These are phyloP conservation scores for Phycodurus eques DNA, from an alignment of 2,113 vertebrate species.

Conservation along the genomic window DNA sequence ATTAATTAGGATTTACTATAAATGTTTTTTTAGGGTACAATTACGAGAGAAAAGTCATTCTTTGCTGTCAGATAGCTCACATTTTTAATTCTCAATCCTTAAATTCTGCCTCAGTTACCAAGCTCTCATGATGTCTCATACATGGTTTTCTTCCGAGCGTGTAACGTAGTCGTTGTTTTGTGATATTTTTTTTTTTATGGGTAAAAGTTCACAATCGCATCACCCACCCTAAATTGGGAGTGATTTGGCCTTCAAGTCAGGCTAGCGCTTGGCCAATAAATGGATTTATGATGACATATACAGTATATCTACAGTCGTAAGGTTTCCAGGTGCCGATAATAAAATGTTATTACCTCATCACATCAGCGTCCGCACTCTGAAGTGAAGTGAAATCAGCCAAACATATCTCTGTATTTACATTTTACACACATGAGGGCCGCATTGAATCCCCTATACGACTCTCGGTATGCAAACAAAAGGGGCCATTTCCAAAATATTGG, in stretches of 20 bases:
- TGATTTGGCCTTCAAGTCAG: neutral
- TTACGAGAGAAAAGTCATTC: no score
- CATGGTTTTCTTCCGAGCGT: no score
- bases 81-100: no score
- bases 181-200: no score
- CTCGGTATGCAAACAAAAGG: conserved; percentile 3
- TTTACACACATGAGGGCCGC: neutral
- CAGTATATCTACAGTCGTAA: neutral
- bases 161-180: no score
- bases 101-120: no score
- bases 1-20: no score
- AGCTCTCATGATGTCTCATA: no score
- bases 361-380: neutral
- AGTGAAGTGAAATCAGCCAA: neutral
- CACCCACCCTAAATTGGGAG: no score
- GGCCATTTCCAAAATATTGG: neutral
- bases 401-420: neutral
- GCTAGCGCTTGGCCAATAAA: neutral
- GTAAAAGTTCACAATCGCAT: no score
- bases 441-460: neutral
- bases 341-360: neutral
- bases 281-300: neutral
- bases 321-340: neutral
- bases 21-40: no score
- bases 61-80: no score